Evolutionary conservation across 2,797 vertebrate genomes (phyloP), one percentile per base, ranked within the genome.

Genomic region (Ambastaia sidthimunki): DNA sequence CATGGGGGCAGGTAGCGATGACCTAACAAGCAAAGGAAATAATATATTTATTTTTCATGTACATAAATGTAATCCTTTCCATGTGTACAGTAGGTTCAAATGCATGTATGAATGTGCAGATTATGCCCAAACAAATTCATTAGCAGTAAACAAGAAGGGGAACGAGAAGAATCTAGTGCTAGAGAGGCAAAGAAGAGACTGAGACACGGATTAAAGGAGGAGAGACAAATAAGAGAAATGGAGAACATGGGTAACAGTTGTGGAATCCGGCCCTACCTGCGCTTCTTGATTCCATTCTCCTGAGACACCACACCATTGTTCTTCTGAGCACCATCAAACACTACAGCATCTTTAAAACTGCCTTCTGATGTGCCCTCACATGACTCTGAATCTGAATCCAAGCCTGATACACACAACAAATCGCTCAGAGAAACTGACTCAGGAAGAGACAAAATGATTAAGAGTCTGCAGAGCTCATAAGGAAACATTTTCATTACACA

Each of bases 211-310:
- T 37, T 10, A 74, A 28, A 54, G 2, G 47, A 2, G 71, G 18
- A 70, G 16, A 69, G 7, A 70, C 52, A 69, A 47, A 62, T 18
- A 4, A 1, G 16, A 23, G 80, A 19, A 50, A 15, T 54, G 69
- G 48, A 74, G 82, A 7, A 3, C 11, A 10, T 21, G 7, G 66
- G 2, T 74, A 19, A 78, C 21, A 11, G 34, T 13, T 3, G 44
- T 81, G 85, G 88, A 91, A 92, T 91, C 88, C 77, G 60, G 83
- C 7, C 13, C 3, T 89, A 94, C 97, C 97, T 96, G 94, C 94
- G 95, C 76, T 94, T 97, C 89, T 94, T 96, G 88, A 98, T 92
- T 76, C 97, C 97, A 69, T 98, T 99, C 90, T 97, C 95, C 75
- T 95, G 96, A 7, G 91, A 89, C 47, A 94, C 86, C 12, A 92